Base-by-base conservation (phyloP, 2,113 vertebrate genomes). In the Hiodon alosoides region DNA sequence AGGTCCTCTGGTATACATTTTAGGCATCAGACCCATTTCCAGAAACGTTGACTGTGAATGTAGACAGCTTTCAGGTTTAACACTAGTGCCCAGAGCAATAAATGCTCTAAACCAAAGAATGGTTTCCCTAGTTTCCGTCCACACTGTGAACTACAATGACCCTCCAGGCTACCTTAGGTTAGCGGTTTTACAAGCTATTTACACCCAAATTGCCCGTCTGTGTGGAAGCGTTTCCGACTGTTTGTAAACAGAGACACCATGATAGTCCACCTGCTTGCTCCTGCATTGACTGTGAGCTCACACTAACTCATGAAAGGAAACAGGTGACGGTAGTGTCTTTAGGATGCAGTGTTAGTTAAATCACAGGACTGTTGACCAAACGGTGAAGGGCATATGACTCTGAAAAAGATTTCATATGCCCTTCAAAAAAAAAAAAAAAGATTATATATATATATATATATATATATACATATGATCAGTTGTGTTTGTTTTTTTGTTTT, bases 231-330 rank as follows among this genome's bases (percentile, higher is more conserved):
- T 52, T 64, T 57, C 72, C 72, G 57, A 74, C 69, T 75, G 74
- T 59, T 78, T 67, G 71, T 79, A 79, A 80, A 82, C 71, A 74
- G 71, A 80, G 76, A 59, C 47, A 71, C 53, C n/a, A 52, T 10
- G 10, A 13, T 58, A 14, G 60, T 68, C 71, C 77, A 81, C 67
- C 77, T 81, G 75, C 74, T 59, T 72, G 55, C 57, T 57, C 51
- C 48, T 73, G 47, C 17, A 57, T 55, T 58, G 64, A 31, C 7
- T 16, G 62, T 57, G 7, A 57, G n/a, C 8, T 31, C 3, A 58
- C 53, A 75, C 52, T n/a, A 5, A 31, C 55, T 0, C 0, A 60
- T 59, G 55, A 71, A 71, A 62, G 46, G 53, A 58, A 11, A 5
- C 13, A 11, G 31, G 10, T 16, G 31, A 17, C 46, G 65, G n/a